Conservation (phyloP, 2,888 invertebrate species). For the Cartodere bifasciata region DNA sequence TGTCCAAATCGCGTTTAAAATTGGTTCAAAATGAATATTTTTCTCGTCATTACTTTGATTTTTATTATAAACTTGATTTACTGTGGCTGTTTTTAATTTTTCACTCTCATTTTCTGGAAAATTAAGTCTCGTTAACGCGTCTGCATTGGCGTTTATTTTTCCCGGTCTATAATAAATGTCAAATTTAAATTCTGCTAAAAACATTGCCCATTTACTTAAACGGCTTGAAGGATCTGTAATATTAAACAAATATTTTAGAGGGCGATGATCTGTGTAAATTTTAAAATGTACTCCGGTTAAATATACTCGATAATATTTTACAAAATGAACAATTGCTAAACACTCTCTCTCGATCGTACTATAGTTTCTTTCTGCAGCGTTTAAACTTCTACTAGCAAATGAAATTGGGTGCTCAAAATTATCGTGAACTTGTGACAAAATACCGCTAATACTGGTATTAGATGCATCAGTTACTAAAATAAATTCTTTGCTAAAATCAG, state of each 20-base stretch:
- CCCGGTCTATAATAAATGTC: not conserved
- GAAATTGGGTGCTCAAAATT: not conserved
- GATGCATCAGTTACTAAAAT: not conserved
- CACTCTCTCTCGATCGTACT: conserved; percentile 1
- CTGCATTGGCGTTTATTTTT: too few species aligned
- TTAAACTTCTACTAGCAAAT: conserved; percentile 1
- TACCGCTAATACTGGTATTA: not conserved
- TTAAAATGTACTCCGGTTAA: not conserved
- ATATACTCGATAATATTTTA: not conserved
- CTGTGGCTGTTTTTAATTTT: too few species aligned
- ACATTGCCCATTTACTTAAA: conserved; percentile 13
- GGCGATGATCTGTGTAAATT: conserved; percentile 1
- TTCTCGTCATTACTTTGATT: too few species aligned
- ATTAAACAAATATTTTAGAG: not conserved
- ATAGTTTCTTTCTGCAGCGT: not conserved
- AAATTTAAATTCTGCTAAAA: not conserved
- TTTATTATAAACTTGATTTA: too few species aligned
- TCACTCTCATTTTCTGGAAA: too few species aligned
- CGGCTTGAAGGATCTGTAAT: conserved; percentile 10
- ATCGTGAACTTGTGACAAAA: not conserved
- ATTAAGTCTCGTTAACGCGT: too few species aligned
- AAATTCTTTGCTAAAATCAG: not conserved
- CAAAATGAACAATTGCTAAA: conserved; percentile 1
- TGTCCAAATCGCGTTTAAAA: too few species aligned
- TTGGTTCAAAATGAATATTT: too few species aligned